Base-by-base conservation (phyloP, 2,888 invertebrate genomes). In the Hipparchia semele region DNA sequence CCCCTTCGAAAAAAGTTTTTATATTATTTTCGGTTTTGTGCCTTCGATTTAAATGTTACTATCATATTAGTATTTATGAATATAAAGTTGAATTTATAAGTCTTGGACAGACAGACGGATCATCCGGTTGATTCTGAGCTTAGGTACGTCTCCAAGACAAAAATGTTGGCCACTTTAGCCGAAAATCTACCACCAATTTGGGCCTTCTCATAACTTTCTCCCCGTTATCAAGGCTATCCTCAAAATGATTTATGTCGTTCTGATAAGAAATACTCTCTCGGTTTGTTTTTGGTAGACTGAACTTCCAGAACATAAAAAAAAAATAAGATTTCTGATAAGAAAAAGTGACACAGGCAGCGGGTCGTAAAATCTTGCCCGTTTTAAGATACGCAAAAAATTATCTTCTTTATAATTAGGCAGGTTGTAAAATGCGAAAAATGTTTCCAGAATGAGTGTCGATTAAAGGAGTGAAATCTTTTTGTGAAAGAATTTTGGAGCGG, bases 181-280 rank as follows among this genome's bases (percentile, higher is more conserved):
- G 58, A 69, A 59, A 73, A 72, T 65, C 23, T 64, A 67, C 70
- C 8, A 23, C 13, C 23, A 54, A 69, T 67, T 81, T 80, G 75
- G 59, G 74, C 80, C 81, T 81, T 75, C 79, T 77, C 73, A 77
- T 72, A 78, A 81, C 79, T 78, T 82, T 83, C 79, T 83, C 81
- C 67, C 72, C 75, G 79, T 81, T 82, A 83, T 82, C 81, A 75
- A 77, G 82, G 79, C 80, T 81, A 80, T 80, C 80, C 78, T 79
- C 80, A 78, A 81, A 82, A 87, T 87, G 87, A 88, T 88, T 88
- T 87, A 88, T 88, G 83, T 79, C 75, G 72, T 78, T 79, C 77
- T 81, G 89, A 88, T 87, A 87, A 87, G 80, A 83, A 67, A 58
- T 9, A 13, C 79, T 80, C 80, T 76, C 79, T 73, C 72, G 69